Conservation (phyloP, 2,113 vertebrate species). For the Euleptes europaea region DNA sequence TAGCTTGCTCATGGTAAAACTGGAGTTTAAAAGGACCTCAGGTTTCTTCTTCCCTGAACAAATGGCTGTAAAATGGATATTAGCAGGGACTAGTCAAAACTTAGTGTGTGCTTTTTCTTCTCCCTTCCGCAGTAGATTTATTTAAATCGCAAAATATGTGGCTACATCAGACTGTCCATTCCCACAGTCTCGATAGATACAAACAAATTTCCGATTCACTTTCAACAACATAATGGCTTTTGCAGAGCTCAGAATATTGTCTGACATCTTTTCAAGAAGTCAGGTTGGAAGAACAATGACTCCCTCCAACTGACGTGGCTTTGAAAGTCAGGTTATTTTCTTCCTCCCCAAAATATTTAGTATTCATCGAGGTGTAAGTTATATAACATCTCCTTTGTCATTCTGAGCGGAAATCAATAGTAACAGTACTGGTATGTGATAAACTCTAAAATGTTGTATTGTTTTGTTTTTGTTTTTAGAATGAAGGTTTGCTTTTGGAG, state of each 20-base stretch:
- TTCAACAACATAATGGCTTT: neutral
- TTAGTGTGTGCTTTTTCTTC: neutral
- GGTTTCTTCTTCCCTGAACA: neutral
- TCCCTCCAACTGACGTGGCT: neutral
- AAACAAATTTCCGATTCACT: neutral
- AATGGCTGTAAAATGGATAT: neutral
- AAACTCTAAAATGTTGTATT: slow-evolving; percentile 29
- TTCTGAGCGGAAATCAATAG: slow-evolving; percentile 45
- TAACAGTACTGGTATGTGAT: slow-evolving; percentile 14
- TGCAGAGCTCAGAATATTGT: neutral
- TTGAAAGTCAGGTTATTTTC: neutral
- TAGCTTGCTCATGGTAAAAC: neutral
- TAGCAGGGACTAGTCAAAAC: neutral
- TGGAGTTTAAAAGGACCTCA: neutral
- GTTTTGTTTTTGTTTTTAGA: slow-evolving; percentile 16
- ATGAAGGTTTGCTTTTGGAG: slow-evolving; percentile 44
- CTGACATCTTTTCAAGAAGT: slow-evolving; percentile 6
- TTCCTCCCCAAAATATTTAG: slow-evolving; percentile 26
- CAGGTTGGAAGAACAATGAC: neutral
- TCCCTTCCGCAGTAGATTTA: neutral
- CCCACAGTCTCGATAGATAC: neutral
- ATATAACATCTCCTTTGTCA: neutral
- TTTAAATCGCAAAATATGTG: neutral
- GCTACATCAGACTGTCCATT: neutral
- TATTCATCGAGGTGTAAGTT: slow-evolving; percentile 4